Percentiles rank a stretch among this genome's conserved stretches.
Conservation (phyloP, 1,140 invertebrate genomes). For the Diploscapter pachys region DNA sequence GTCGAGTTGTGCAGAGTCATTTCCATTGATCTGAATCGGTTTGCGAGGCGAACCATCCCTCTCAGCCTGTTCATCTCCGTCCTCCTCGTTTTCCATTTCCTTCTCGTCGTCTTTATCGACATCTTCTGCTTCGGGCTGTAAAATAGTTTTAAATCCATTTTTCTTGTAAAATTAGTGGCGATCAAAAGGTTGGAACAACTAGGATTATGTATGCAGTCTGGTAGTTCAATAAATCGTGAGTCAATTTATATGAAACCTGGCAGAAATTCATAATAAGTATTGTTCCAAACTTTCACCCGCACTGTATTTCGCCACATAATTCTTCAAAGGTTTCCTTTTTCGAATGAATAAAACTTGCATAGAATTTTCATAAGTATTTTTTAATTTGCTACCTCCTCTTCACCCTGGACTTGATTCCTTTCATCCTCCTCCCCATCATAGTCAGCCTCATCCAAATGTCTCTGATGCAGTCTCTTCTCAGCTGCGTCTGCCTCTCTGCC, state of each 20-base stretch:
- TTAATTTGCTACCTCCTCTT: slow-evolving; percentile 70
- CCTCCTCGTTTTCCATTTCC: slow-evolving; percentile 53
- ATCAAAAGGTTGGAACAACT: no score
- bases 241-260: no score
- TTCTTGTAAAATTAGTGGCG: no score
- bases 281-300: neutral
- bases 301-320: neutral
- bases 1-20: no score
- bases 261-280: no score
- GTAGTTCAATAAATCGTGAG: no score
- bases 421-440: slow-evolving; percentile 63
- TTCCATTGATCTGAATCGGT: no score
- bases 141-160: slow-evolving; percentile 5
- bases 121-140: slow-evolving; percentile 29
- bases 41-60: neutral
- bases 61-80: slow-evolving; percentile 54
- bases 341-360: no score
- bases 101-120: slow-evolving; percentile 41
- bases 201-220: no score
- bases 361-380: no score
- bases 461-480: slow-evolving; percentile 46
- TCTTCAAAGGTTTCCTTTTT: no score
- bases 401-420: slow-evolving; percentile 62
- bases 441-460: slow-evolving; percentile 64
- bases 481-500: slow-evolving; percentile 59